Evolutionary conservation across 2,888 invertebrate species (phyloP).

Genomic region (Alentia gelatinosa): DNA sequence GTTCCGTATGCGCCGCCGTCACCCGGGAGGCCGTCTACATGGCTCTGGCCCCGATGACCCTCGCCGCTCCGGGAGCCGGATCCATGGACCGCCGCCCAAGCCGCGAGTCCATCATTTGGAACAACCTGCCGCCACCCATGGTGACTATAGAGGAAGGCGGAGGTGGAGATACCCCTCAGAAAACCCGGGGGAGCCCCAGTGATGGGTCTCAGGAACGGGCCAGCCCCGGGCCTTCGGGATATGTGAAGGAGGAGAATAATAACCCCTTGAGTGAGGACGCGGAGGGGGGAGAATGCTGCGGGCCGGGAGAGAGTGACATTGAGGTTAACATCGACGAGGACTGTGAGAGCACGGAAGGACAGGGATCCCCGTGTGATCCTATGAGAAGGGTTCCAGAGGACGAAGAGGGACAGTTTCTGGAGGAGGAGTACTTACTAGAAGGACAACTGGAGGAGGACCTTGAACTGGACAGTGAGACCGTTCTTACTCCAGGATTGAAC

Average conservation of each 20-base stretch:
- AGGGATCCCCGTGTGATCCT: not conserved
- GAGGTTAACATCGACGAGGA: not conserved
- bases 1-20: constrained; percentile 19
- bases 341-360: not conserved
- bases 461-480: not conserved
- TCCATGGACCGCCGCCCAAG: not conserved
- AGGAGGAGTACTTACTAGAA: not conserved
- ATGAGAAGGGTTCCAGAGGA: not conserved
- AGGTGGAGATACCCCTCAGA: not conserved
- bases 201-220: not conserved
- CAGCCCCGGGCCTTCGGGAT: not conserved
- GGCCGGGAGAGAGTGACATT: not conserved
- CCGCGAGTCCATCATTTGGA: constrained; percentile 23
- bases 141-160: not conserved
- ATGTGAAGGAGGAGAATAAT: not conserved
- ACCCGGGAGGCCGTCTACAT: constrained; percentile 33
- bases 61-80: not conserved
- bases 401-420: not conserved
- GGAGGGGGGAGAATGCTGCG: not conserved
- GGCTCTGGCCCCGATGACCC: constrained; percentile 21
- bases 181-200: not conserved
- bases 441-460: constrained; percentile 23
- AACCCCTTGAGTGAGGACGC: too few species aligned
- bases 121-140: constrained; percentile 37
- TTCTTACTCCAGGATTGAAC: not conserved